Percentiles rank a stretch among this genome's conserved stretches.
phyloP scores from a whole-genome alignment of 2,888 invertebrate species.

The Augiades crinisus region DNA sequence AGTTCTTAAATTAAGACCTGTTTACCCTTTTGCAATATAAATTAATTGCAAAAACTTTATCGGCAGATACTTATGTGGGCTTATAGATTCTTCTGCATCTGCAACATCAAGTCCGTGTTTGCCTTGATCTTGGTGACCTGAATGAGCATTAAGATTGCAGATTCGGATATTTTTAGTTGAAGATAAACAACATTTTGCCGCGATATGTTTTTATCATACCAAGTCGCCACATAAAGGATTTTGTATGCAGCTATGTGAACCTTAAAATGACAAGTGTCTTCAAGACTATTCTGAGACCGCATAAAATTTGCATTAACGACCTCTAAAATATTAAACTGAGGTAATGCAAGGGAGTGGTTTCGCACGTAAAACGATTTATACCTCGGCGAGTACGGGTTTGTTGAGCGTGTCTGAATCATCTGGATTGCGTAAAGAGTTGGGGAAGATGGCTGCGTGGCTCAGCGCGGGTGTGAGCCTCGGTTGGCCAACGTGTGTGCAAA shows the following conservation, averaged over 20 bases:
- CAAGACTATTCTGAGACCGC: conserved; percentile 12
- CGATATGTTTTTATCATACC: conserved; percentile 12
- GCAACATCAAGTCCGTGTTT: conserved; percentile 2
- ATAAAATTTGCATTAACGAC: conserved; percentile 21
- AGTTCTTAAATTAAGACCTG: no score
- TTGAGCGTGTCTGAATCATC: conserved; percentile 48
- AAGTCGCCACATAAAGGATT: conserved; percentile 11
- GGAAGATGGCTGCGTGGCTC: conserved; percentile 45
- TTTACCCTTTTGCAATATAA: conserved; percentile 1
- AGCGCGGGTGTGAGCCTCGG: conserved; percentile 45
- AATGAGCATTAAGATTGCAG: conserved; percentile 18
- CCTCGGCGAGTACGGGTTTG: conserved; percentile 27
- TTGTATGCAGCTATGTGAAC: conserved; percentile 6
- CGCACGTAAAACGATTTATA: conserved; percentile 28
- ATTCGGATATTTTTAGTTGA: conserved; percentile 11
- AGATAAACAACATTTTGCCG: conserved; percentile 2
- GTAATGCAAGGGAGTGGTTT: conserved; percentile 27
- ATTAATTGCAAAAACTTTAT: background rate
- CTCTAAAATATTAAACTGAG: conserved; percentile 16
- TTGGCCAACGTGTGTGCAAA: conserved; percentile 66
- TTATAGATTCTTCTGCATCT: background rate
- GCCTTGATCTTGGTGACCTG: conserved; percentile 23
- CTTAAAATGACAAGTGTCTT: conserved; percentile 15
- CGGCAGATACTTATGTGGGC: background rate
- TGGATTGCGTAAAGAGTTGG: conserved; percentile 50